Evolutionary conservation across 2,113 vertebrate genomes (phyloP).

Genomic region (Taurulus bubalis): DNA sequence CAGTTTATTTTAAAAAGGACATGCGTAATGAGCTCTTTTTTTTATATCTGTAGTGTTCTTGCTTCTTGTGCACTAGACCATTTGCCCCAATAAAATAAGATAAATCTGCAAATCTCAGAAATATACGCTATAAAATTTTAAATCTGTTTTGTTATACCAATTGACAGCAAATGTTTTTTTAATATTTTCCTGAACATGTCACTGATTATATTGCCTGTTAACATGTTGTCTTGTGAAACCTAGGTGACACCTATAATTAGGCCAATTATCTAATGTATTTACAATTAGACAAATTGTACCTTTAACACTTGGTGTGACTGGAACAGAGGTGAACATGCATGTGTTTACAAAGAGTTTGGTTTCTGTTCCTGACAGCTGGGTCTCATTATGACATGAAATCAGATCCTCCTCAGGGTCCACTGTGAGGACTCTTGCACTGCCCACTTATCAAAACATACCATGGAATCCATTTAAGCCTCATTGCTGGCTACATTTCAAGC

Average conservation of each 20-base stretch:
- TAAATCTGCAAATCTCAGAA: background rate
- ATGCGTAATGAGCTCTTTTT: background rate
- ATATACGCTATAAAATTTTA: too few species aligned
- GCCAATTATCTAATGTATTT: constrained; percentile 26
- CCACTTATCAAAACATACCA: constrained; percentile 72
- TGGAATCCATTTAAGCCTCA: constrained; percentile 61
- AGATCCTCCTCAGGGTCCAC: constrained; percentile 58
- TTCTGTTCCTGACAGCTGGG: constrained; percentile 64
- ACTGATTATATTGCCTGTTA: background rate
- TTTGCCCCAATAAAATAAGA: background rate
- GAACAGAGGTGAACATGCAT: constrained; percentile 40
- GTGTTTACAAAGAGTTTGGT: constrained; percentile 53
- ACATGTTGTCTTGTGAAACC: background rate
- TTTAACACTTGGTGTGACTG: constrained; percentile 15
- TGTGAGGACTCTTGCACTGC: constrained; percentile 36
- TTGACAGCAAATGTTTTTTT: background rate
- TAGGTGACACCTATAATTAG: background rate
- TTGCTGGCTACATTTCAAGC: constrained; percentile 45
- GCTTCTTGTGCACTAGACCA: background rate
- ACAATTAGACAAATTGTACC: constrained; percentile 8
- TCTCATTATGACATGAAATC: constrained; percentile 68
- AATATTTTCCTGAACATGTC: background rate
- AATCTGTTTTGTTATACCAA: too few species aligned
- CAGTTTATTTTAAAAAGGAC: background rate
- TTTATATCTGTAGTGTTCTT: background rate